Conservation (phyloP, 1,140 invertebrate genomes). For the Hirudo medicinalis region DNA sequence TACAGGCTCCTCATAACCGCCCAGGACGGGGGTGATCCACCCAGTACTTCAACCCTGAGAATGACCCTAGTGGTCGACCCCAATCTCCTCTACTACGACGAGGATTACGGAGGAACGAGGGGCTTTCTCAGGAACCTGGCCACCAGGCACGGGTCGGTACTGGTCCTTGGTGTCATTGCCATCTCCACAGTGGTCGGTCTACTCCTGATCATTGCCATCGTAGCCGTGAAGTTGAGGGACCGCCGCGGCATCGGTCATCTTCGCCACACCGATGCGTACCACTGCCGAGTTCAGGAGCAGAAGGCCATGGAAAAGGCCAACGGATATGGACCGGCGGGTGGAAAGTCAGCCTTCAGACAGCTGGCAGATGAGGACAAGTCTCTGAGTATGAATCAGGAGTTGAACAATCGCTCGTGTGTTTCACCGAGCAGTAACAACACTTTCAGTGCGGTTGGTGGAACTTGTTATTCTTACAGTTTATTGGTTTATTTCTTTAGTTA, state of each 20-base stretch:
- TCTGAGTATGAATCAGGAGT: too few relatives aligned
- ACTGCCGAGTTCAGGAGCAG: conserved; percentile 14
- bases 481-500: too few relatives aligned
- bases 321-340: neutral
- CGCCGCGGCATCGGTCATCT: neutral
- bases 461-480: too few relatives aligned
- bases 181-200: neutral
- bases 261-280: neutral
- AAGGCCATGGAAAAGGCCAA: conserved; percentile 12
- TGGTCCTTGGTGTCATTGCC: neutral
- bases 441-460: too few relatives aligned
- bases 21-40: conserved; percentile 4
- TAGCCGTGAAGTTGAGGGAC: neutral
- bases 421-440: too few relatives aligned
- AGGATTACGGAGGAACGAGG: neutral
- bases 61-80: conserved; percentile 5
- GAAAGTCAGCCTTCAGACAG: too few relatives aligned
- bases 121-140: neutral
- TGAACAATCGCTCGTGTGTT: too few relatives aligned
- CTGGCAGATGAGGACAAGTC: too few relatives aligned
- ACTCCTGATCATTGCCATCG: conserved; percentile 3
- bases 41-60: neutral
- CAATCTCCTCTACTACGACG: neutral
- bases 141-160: neutral
- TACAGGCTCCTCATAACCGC: conserved; percentile 2